Conservation (phyloP, 2,797 vertebrate species). For the Enteromius thamalakanensis region DNA sequence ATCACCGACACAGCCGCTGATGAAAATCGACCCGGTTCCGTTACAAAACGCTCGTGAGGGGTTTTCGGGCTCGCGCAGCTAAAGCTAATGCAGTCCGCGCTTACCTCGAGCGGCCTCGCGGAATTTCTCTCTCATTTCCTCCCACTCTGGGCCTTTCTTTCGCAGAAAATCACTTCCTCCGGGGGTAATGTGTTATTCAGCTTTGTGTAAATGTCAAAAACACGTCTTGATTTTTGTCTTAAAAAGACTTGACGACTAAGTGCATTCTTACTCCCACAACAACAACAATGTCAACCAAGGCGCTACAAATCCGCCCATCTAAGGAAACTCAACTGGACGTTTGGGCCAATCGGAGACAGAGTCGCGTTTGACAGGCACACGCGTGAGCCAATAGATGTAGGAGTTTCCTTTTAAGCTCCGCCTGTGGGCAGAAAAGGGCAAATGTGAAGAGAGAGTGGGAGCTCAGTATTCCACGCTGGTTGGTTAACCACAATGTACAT, state of each 20-base stretch:
- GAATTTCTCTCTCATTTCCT: conserved; percentile 69
- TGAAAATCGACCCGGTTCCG: conserved; percentile 28
- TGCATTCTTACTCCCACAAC: conserved; percentile 82
- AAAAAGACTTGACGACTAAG: conserved; percentile 75
- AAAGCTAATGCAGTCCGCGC: conserved; percentile 65
- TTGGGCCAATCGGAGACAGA: conserved; percentile 66
- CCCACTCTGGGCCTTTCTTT: conserved; percentile 57
- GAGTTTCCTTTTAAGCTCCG: conserved; percentile 42
- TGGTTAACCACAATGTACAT: conserved; percentile 61
- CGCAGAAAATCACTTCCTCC: background rate
- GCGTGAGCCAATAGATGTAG: conserved; percentile 58
- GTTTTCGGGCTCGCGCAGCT: conserved; percentile 52
- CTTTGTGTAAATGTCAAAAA: conserved; percentile 64
- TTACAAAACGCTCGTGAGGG: conserved; percentile 35
- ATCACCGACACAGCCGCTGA: background rate
- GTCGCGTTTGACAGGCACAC: conserved; percentile 26
- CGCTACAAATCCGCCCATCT: conserved; percentile 63
- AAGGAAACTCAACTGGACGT: background rate
- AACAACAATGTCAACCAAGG: conserved; percentile 80
- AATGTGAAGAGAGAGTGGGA: conserved; percentile 59
- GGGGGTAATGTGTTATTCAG: conserved; percentile 49
- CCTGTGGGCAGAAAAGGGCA: conserved; percentile 51
- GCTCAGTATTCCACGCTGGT: conserved; percentile 53
- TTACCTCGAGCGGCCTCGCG: conserved; percentile 76
- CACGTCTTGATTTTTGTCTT: conserved; percentile 56